Conservation (phyloP, 2,113 vertebrate species). For the Heloderma charlesbogerti region DNA sequence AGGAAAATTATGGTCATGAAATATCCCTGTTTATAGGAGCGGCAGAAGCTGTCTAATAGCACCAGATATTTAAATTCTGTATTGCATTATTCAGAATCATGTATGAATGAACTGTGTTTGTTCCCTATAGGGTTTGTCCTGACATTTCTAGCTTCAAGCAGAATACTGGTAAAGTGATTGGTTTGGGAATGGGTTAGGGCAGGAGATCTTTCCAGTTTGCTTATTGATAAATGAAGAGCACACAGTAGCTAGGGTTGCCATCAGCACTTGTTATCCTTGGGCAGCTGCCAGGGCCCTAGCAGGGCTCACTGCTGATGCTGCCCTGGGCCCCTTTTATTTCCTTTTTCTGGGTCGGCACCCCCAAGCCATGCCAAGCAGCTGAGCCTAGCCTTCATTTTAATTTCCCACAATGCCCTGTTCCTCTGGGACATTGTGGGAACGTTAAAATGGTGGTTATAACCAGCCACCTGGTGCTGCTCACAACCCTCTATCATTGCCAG, state of each 20-base stretch:
- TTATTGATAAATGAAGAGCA: background rate
- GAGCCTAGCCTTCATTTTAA: background rate
- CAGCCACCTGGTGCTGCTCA: background rate
- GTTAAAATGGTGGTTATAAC: background rate
- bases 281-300: background rate
- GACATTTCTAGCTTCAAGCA: background rate
- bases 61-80: background rate
- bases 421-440: background rate
- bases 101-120: background rate
- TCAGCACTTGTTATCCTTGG: no score
- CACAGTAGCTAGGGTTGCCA: background rate
- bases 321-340: background rate
- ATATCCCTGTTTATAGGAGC: slow-evolving; percentile 5
- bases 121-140: background rate
- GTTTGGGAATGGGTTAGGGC: background rate
- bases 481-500: background rate
- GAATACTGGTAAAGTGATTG: background rate
- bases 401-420: background rate
- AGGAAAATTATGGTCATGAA: slow-evolving; percentile 18
- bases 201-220: background rate
- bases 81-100: background rate
- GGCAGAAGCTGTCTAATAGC: background rate
- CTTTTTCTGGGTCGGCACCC: background rate
- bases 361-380: background rate
- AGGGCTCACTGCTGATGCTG: background rate